phyloP scores from a whole-genome alignment of 2,888 invertebrate genomes.

The Xylota segnis region DNA sequence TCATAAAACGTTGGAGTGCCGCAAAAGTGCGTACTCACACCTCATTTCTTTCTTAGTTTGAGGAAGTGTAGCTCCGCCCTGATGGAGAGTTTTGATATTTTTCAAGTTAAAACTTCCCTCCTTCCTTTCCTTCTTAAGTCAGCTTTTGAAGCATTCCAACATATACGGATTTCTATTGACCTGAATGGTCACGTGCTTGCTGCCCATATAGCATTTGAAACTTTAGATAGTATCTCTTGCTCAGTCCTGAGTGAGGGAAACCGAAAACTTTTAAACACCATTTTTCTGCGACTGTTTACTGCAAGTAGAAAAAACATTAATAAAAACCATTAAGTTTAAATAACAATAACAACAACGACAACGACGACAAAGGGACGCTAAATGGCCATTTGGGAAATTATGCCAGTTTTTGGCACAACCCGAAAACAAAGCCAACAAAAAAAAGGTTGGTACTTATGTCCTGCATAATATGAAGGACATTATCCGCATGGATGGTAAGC shows the following conservation, averaged over 20 bases:
- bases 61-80: too few species aligned
- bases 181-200: neutral
- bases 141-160: too few species aligned
- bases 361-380: constrained; percentile 29
- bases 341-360: constrained; percentile 29
- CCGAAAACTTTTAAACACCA: neutral
- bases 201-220: neutral
- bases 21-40: too few species aligned
- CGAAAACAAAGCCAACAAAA: constrained; percentile 6
- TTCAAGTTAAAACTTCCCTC: too few species aligned
- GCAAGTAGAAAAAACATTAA: constrained; percentile 17
- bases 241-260: neutral
- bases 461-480: constrained; percentile 60
- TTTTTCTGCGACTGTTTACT: neutral
- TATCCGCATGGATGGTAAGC: constrained; percentile 53
- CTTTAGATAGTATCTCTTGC: constrained; percentile 3
- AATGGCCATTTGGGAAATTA: constrained; percentile 55
- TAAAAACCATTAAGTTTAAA: constrained; percentile 54
- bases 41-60: too few species aligned
- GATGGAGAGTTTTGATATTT: too few species aligned
- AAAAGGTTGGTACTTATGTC: neutral
- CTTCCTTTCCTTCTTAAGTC: too few species aligned
- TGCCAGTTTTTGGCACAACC: constrained; percentile 65
- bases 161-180: neutral
- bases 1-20: too few species aligned